These are phyloP conservation scores for Lithophane ornitopus DNA, from an alignment of 2,888 invertebrate species.

Conservation along the genomic window DNA sequence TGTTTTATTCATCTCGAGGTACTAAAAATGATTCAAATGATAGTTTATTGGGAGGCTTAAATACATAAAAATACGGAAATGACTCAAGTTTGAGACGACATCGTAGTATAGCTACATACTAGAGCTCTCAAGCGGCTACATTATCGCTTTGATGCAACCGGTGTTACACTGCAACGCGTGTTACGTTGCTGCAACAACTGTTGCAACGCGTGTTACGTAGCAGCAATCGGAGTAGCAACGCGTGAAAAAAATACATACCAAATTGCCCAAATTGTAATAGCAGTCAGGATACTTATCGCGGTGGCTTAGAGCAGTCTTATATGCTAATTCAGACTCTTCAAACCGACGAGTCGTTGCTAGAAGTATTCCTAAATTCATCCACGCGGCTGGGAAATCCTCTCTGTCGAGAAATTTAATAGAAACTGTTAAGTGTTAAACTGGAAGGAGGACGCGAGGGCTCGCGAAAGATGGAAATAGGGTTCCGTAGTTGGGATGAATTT, in stretches of 20 bases:
- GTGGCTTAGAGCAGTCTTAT: constrained; percentile 94
- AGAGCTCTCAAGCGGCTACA: background rate
- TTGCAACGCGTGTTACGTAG: background rate
- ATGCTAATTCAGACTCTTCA: constrained; percentile 94
- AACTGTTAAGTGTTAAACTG: background rate
- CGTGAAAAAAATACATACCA: constrained; percentile 90
- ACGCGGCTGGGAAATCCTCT: constrained; percentile 97
- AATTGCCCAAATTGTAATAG: constrained; percentile 98
- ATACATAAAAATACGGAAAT: background rate
- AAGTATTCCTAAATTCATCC: constrained; percentile 99
- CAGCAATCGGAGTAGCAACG: background rate
- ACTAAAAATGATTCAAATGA: constrained; percentile 86
- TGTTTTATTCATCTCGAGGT: constrained; percentile 94
- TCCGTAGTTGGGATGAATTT: too few relatives aligned
- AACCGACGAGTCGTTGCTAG: constrained; percentile 93
- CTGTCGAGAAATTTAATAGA: constrained; percentile 80
- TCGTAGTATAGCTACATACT: background rate
- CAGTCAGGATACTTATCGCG: constrained; percentile 97
- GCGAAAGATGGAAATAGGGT: background rate
- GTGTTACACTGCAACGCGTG: background rate
- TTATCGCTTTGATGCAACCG: background rate
- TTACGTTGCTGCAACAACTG: too few relatives aligned
- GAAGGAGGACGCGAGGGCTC: background rate
- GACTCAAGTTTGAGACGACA: too few relatives aligned
- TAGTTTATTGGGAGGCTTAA: background rate